These are phyloP conservation scores for Leptinotarsa undecemlineata DNA, from an alignment of 1,140 invertebrate genomes.

Conservation along the genomic window DNA sequence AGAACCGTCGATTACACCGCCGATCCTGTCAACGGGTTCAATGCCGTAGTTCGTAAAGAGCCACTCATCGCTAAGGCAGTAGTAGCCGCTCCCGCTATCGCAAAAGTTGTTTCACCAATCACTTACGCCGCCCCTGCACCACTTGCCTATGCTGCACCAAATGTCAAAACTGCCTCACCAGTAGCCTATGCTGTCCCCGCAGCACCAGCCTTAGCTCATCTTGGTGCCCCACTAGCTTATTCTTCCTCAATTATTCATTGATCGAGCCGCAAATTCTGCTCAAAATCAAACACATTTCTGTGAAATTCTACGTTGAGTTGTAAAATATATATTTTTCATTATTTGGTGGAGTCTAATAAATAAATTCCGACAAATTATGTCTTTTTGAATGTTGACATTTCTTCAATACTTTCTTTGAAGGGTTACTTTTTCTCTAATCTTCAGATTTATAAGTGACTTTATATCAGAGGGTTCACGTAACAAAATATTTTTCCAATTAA, in stretches of 20 bases:
- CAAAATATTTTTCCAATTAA: too few species aligned
- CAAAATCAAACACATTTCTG: too few species aligned
- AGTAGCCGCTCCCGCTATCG: conserved; percentile 32
- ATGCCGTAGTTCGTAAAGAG: conserved; percentile 56
- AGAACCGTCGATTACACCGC: conserved; percentile 68
- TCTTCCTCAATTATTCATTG: neutral
- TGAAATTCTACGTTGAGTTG: too few species aligned
- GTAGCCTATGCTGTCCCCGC: conserved; percentile 22
- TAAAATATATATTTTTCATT: too few species aligned
- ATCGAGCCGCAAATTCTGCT: neutral
- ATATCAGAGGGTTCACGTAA: too few species aligned
- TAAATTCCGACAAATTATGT: too few species aligned
- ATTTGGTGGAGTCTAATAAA: too few species aligned
- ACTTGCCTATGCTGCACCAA: conserved; percentile 12
- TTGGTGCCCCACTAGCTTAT: neutral
- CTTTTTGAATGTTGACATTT: too few species aligned
- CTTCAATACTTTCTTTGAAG: too few species aligned
- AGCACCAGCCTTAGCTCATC: neutral
- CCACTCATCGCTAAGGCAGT: conserved; percentile 39
- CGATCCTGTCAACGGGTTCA: conserved; percentile 61
- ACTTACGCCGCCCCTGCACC: conserved; percentile 23
- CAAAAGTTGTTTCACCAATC: conserved; percentile 29
- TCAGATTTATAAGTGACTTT: too few species aligned
- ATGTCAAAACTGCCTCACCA: conserved; percentile 10
- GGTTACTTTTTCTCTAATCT: too few species aligned